Conservation (phyloP, 2,888 invertebrate species). For the Phaedon cochleariae region DNA sequence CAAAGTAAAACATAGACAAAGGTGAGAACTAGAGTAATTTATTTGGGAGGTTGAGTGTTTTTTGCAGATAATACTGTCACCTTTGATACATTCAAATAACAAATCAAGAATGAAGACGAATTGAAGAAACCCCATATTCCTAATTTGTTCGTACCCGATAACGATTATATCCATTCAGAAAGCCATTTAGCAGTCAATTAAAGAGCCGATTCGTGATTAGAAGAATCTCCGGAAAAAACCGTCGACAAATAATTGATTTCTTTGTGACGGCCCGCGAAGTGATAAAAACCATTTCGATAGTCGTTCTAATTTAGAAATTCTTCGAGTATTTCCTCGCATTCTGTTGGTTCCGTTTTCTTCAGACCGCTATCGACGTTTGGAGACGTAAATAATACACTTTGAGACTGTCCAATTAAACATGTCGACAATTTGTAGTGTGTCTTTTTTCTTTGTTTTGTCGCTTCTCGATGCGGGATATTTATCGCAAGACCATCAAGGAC, state of each 20-base stretch:
- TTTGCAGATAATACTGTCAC: neutral
- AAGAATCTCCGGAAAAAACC: conserved; percentile 34
- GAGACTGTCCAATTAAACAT: conserved; percentile 49
- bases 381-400: conserved; percentile 48
- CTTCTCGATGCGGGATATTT: conserved; percentile 25
- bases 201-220: conserved; percentile 20
- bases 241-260: conserved; percentile 46
- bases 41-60: neutral
- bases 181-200: neutral
- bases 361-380: conserved; percentile 43
- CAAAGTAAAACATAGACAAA: too few relatives aligned
- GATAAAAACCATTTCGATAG: conserved; percentile 46
- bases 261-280: conserved; percentile 40
- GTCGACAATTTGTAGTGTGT: conserved; percentile 46
- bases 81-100: neutral
- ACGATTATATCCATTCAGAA: neutral
- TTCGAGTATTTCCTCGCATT: conserved; percentile 48
- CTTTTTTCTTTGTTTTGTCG: conserved; percentile 20
- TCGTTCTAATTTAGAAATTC: conserved; percentile 54
- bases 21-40: too few relatives aligned
- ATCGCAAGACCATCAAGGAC: conserved; percentile 17
- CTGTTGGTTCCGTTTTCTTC: conserved; percentile 41
- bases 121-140: neutral
- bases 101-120: neutral
- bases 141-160: neutral